Conservation (phyloP, 2,888 invertebrate species). For the Drosophila subsilvestris region DNA sequence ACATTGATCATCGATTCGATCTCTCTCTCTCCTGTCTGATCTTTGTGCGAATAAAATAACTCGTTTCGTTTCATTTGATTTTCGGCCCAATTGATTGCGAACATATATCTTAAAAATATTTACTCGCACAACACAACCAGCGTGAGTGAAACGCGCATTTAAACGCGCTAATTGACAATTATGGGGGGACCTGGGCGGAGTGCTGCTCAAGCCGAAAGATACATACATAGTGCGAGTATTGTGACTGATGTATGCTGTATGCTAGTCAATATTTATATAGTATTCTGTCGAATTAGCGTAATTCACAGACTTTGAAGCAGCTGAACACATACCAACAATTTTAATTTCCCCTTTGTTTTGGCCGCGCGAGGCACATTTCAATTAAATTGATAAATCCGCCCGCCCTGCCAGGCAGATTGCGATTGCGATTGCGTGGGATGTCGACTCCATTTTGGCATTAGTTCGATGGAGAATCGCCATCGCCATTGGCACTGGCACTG, state of each 20-base stretch:
- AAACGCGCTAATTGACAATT: conserved; percentile 70
- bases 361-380: conserved; percentile 31
- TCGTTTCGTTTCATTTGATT: conserved; percentile 35
- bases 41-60: background rate
- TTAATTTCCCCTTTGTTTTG: conserved; percentile 61
- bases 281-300: conserved; percentile 44
- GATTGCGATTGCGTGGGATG: conserved; percentile 25
- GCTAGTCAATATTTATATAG: conserved; percentile 33
- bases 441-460: conserved; percentile 37
- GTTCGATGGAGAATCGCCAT: conserved; percentile 4
- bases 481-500: background rate
- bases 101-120: conserved; percentile 29
- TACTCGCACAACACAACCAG: conserved; percentile 29
- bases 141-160: conserved; percentile 36
- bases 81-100: conserved; percentile 38
- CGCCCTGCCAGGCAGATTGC: conserved; percentile 19
- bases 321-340: conserved; percentile 67
- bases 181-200: conserved; percentile 14
- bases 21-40: background rate
- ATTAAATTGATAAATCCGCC: conserved; percentile 52
- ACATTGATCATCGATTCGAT: background rate
- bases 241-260: conserved; percentile 21
- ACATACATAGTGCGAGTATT: background rate
- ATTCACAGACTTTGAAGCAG: conserved; percentile 45
- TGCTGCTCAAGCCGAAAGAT: conserved; percentile 37